Evolutionary conservation across 1,140 invertebrate genomes (phyloP), one percentile per base, ranked within the genome.

Genomic region (Rhynchophorus ferrugineus): DNA sequence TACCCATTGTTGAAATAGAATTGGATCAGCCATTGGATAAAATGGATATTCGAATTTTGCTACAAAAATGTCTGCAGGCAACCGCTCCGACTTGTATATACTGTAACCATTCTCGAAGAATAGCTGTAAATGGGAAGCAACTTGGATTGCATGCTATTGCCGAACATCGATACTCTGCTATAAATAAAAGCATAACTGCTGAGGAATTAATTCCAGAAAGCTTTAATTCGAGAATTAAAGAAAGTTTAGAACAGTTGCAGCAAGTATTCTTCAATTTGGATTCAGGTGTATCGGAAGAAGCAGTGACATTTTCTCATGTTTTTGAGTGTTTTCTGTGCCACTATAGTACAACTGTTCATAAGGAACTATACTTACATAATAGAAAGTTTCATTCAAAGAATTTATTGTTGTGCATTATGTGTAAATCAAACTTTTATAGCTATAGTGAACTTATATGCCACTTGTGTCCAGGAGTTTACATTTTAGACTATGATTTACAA

Each of bases 291-390:
- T 63, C 65, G 1, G 66, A 73, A 22, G 73, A 73, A 42, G 62
- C 56, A 2, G 71, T 74, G 9, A 76, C 73, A 3, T 80, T 78
- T 65, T 75, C 78, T 34, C 77, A 81, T 39, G 74, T 78, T 2
- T 89, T 86, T 65, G 86, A 89, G 68, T 91, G 87, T 73, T 89
- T 89, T 73, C 84, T 87, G 58, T 91, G 87, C 70, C 78, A 84
- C 61, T 87, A 81, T 66, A 75, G 80, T 51, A 85, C 85, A 36
- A 69, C 76, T 3, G 72, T 84, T 22, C 85, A 89, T 62, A 89
- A 89, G 70, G 87, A 91, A 69, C 73, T 89, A 8, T 89, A 87
- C 70, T 73, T 85, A 56, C 87, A 91, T 67, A 89, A 89, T 67
- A 75, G 86, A 42, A 86, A 88, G 71, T 81, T 86, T 76, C 87